These are phyloP conservation scores for Bombus fervidus DNA, from an alignment of 1,140 invertebrate species.

Conservation along the genomic window DNA sequence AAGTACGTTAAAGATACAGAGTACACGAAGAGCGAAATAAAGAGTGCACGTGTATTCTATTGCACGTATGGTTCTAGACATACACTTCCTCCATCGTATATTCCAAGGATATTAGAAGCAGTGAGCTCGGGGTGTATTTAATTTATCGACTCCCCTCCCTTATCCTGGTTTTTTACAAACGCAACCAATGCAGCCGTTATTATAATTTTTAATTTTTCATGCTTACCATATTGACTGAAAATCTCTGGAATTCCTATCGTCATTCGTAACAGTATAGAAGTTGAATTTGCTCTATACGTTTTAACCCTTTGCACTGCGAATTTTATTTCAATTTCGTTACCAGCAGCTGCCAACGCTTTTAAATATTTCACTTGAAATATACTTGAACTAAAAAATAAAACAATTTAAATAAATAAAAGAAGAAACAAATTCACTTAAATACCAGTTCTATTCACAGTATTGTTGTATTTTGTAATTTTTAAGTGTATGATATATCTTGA, in stretches of 20 bases:
- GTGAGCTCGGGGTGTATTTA: conserved; percentile 18
- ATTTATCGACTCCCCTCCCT: conserved; percentile 31
- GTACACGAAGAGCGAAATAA: conserved; percentile 11
- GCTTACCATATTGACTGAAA: background rate
- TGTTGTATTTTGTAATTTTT: too few relatives aligned
- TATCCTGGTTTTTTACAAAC: conserved; percentile 34
- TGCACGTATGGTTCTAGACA: conserved; percentile 11
- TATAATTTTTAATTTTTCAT: conserved; percentile 20
- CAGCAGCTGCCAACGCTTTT: too few relatives aligned
- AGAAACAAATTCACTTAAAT: too few relatives aligned
- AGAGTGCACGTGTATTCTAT: conserved; percentile 3
- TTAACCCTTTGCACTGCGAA: too few relatives aligned
- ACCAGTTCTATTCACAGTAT: too few relatives aligned
- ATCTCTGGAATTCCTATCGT: background rate
- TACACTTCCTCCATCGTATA: background rate
- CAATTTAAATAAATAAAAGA: too few relatives aligned
- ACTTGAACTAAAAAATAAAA: too few relatives aligned
- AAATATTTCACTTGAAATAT: too few relatives aligned
- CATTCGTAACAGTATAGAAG: too few relatives aligned
- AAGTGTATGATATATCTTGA: too few relatives aligned
- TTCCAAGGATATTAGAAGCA: conserved; percentile 16
- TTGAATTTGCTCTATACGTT: background rate
- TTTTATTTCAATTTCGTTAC: too few relatives aligned
- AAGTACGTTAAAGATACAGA: too few relatives aligned
- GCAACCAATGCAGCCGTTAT: background rate